Conservation (phyloP, 2,888 invertebrate species). For the Brachyopa scutellaris region DNA sequence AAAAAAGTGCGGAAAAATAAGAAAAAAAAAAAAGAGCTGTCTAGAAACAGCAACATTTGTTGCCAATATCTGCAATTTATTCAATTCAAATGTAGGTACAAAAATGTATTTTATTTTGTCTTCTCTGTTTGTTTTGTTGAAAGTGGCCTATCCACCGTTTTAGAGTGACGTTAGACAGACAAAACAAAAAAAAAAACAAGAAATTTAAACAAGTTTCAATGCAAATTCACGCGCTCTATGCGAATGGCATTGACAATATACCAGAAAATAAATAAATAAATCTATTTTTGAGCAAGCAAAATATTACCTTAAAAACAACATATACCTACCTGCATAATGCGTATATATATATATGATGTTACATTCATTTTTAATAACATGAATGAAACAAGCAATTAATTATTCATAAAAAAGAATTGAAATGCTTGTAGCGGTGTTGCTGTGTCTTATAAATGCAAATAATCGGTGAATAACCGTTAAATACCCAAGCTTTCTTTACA, state of each 20-base stretch:
- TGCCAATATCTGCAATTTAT: too few species aligned
- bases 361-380: too few species aligned
- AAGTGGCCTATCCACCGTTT: slow-evolving; percentile 9
- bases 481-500: slow-evolving; percentile 13
- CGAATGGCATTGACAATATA: slow-evolving; percentile 35
- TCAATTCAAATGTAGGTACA: slow-evolving; percentile 23
- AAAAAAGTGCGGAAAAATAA: slow-evolving; percentile 16
- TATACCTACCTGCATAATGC: too few species aligned
- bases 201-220: slow-evolving; percentile 33
- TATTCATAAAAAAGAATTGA: slow-evolving; percentile 16
- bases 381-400: slow-evolving; percentile 12
- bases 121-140: neutral
- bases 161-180: neutral
- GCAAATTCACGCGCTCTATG: slow-evolving; percentile 29
- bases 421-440: too few species aligned
- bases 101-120: neutral
- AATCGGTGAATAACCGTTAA: too few species aligned
- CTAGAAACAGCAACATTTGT: slow-evolving; percentile 15
- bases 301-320: too few species aligned
- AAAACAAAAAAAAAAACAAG: neutral
- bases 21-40: slow-evolving; percentile 2
- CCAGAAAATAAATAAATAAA: neutral
- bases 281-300: slow-evolving; percentile 39
- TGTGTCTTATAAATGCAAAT: too few species aligned
- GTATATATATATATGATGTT: too few species aligned